Percentiles rank a stretch among this genome's conserved stretches.
Conservation (phyloP, 2,888 invertebrate genomes). For the Spialia ferax region DNA sequence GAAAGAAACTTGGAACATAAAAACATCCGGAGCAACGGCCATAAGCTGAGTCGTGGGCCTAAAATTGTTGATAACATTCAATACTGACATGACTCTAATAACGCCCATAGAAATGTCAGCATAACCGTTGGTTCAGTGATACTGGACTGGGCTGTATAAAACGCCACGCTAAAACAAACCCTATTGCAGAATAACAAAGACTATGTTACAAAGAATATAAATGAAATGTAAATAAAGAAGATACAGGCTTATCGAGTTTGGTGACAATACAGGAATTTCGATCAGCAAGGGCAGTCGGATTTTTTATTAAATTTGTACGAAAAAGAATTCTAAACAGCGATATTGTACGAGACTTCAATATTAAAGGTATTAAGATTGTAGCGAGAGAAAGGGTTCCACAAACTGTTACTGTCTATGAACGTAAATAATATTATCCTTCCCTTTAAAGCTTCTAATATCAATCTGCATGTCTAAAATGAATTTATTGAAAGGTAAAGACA, state of each 20-base stretch:
- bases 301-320: constrained; percentile 47
- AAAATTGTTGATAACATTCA: constrained; percentile 56
- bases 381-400: no score
- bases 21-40: constrained; percentile 51
- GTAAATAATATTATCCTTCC: no score
- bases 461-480: no score
- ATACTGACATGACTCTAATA: constrained; percentile 60
- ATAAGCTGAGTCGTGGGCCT: constrained; percentile 49
- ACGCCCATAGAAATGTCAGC: constrained; percentile 62
- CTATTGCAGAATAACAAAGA: constrained; percentile 37
- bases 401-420: neutral
- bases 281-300: constrained; percentile 50
- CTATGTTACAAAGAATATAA: constrained; percentile 1
- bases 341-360: constrained; percentile 15
- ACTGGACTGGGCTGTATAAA: constrained; percentile 24
- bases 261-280: constrained; percentile 58
- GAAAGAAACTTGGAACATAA: constrained; percentile 53
- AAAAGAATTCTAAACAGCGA: constrained; percentile 9
- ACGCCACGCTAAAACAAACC: constrained; percentile 42
- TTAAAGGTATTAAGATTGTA: neutral
- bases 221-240: constrained; percentile 39
- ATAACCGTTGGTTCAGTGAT: constrained; percentile 50
- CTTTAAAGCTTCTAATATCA: no score
- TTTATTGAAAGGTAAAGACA: no score
- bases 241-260: constrained; percentile 42